These are phyloP conservation scores for Odontesthes bonariensis DNA, from an alignment of 2,113 vertebrate genomes.

Conservation along the genomic window DNA sequence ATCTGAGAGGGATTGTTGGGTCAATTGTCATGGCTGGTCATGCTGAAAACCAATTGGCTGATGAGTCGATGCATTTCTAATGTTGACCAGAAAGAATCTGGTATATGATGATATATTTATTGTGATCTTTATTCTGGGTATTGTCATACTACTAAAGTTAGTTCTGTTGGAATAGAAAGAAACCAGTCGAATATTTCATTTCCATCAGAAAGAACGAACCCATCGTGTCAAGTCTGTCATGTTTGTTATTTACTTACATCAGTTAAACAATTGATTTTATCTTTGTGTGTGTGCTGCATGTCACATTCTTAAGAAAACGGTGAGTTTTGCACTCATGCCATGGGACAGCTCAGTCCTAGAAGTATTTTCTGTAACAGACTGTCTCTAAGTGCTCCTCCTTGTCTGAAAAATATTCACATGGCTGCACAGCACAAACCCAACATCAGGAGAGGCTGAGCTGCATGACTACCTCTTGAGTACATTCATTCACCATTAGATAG, in stretches of 20 bases:
- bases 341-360: slow-evolving; percentile 15
- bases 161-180: too few species aligned
- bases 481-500: slow-evolving; percentile 44
- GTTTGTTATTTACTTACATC: slow-evolving; percentile 31
- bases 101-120: background rate
- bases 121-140: background rate
- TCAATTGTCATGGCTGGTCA: background rate
- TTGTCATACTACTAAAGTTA: background rate
- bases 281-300: background rate
- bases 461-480: slow-evolving; percentile 37
- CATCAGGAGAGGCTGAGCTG: slow-evolving; percentile 42
- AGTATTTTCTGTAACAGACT: slow-evolving; percentile 19
- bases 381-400: slow-evolving; percentile 39
- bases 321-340: slow-evolving; percentile 21
- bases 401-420: slow-evolving; percentile 54
- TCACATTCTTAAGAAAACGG: slow-evolving; percentile 24
- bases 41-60: background rate
- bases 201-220: background rate
- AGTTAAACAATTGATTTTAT: slow-evolving; percentile 26
- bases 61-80: background rate
- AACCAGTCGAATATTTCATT: slow-evolving; percentile 2
- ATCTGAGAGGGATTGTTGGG: background rate
- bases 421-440: slow-evolving; percentile 49
- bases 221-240: slow-evolving; percentile 1
- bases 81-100: background rate